Evolutionary conservation across 2,888 invertebrate species (phyloP).

Genomic region (Lysandra coridon): DNA sequence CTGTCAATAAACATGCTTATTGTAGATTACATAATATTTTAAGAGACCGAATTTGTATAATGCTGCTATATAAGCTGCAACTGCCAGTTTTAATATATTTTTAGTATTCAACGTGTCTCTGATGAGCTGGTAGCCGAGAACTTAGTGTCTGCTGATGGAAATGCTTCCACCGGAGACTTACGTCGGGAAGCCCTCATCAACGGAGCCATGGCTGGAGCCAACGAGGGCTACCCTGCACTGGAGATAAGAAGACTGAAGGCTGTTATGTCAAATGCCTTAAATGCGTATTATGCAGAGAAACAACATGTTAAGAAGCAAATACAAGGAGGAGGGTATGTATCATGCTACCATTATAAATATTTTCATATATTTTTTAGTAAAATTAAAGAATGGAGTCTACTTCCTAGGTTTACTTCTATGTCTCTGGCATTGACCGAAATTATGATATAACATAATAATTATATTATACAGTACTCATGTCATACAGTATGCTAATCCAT

Average conservation of each 20-base stretch:
- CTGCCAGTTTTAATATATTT: constrained; percentile 34
- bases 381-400: too few species aligned
- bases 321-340: constrained; percentile 87
- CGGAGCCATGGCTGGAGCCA: constrained; percentile 69
- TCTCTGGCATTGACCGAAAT: too few species aligned
- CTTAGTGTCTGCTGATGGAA: constrained; percentile 63
- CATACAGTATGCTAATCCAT: too few species aligned
- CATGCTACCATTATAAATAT: too few species aligned
- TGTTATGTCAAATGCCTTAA: constrained; percentile 86
- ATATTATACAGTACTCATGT: too few species aligned
- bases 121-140: constrained; percentile 67
- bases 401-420: too few species aligned
- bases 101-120: constrained; percentile 70
- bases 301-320: constrained; percentile 97
- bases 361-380: too few species aligned
- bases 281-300: constrained; percentile 94
- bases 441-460: too few species aligned
- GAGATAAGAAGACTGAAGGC: constrained; percentile 90
- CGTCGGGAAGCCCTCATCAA: constrained; percentile 68
- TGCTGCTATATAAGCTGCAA: background rate
- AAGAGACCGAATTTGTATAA: background rate
- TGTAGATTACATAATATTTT: background rate
- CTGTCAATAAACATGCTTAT: background rate
- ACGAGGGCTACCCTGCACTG: constrained; percentile 85
- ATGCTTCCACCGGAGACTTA: constrained; percentile 63